Evolutionary conservation across 2,888 invertebrate genomes (phyloP), one percentile per base, ranked within the genome.

Genomic region (Melanotus villosus): DNA sequence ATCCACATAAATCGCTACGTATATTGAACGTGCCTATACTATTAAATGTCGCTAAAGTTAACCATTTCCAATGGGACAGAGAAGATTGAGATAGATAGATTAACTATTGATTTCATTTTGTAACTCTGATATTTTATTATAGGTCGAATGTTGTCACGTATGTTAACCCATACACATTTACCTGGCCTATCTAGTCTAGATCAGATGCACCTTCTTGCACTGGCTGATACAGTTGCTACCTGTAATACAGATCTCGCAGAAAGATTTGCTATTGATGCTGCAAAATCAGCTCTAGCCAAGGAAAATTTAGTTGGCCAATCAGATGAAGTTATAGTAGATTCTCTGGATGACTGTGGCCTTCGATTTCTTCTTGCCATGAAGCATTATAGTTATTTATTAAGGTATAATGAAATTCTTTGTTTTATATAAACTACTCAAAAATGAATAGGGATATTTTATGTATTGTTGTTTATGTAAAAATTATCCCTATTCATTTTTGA

Each of bases 181-280:
- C 98, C 98, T 0, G 99, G 98, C 0, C 86, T 98, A 36, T 97
- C 96, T 2, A 97, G 97, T 75, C 89, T 99, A 60, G 99, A 99
- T 85, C 99, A 99, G 85, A 99, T 99, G 99, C 99, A 99, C 85
- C 88, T 99, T 70, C 85, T 99, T n/a, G 99, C 99, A 0, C 85
- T 99, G 69, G 99, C 99, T 9, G 99, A 99, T 80, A 99, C 99
- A 0, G 97, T 99, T 0, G 94, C 97, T 0, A 96, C 96, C 0
- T 96, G 96, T 79, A 95, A 96, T 78, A 93, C 93, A 0, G 94
- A 95, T 80, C 92, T 95, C 79, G 94, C 95, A 0, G 95, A 96
- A 81, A 87, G 93, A 66, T 91, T 95, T 78, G 90, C 91, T 1
- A 90, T 90, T 19, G 91, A 90, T 78, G 88, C 90, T 0, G 90